Percentiles rank a stretch among this genome's conserved stretches.
These are phyloP conservation scores for Rhizoglyphus robini DNA, from an alignment of 1,140 invertebrate species.

Conservation along the genomic window DNA sequence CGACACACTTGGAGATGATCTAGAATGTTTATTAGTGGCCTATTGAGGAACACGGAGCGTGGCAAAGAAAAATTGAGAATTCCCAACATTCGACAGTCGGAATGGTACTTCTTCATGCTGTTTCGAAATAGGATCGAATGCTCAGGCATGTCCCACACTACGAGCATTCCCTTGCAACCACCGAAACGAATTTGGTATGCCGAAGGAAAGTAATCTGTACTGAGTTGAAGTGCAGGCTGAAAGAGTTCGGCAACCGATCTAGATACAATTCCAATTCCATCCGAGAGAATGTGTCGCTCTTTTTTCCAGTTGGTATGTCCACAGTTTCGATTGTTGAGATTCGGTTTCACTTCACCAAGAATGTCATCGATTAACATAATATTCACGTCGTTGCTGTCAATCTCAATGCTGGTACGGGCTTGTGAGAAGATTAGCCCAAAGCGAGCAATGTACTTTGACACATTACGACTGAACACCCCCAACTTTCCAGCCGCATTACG, in stretches of 20 bases:
- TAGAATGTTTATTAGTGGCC: slow-evolving; percentile 23
- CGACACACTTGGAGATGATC: slow-evolving; percentile 21
- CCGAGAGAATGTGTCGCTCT: slow-evolving; percentile 27
- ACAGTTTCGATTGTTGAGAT: too few relatives aligned
- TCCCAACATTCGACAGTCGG: slow-evolving; percentile 22
- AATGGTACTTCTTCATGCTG: slow-evolving; percentile 28
- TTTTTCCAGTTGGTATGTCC: neutral
- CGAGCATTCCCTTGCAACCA: slow-evolving; percentile 29
- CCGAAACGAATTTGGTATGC: slow-evolving; percentile 28
- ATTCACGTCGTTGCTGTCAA: slow-evolving; percentile 46
- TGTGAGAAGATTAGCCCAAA: slow-evolving; percentile 41
- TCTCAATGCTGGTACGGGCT: slow-evolving; percentile 52
- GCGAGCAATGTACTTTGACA: slow-evolving; percentile 31
- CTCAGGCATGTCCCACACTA: slow-evolving; percentile 14
- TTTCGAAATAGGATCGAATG: slow-evolving; percentile 24
- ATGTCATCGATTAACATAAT: slow-evolving; percentile 13
- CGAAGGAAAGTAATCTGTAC: slow-evolving; percentile 18
- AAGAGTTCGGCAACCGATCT: slow-evolving; percentile 24
- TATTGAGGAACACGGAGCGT: slow-evolving; percentile 23
- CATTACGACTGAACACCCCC: slow-evolving; percentile 16
- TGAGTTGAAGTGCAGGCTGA: neutral
- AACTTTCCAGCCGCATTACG: slow-evolving; percentile 17
- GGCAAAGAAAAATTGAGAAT: slow-evolving; percentile 24
- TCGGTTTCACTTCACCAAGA: slow-evolving; percentile 17
- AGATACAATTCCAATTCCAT: slow-evolving; percentile 29